phyloP scores from a whole-genome alignment of 2,888 invertebrate species.

The Nomada fabriciana region DNA sequence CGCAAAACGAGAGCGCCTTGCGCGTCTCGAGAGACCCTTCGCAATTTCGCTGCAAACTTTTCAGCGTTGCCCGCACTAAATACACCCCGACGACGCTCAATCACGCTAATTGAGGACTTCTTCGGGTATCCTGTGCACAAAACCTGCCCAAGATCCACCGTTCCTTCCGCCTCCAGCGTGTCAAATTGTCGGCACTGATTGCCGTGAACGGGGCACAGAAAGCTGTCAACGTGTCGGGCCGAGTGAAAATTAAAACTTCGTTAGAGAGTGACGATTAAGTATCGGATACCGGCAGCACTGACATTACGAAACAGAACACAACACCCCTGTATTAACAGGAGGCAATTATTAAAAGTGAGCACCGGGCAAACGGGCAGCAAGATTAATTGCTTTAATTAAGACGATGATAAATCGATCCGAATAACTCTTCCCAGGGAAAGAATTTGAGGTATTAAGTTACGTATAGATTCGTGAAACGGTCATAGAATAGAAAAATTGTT shows the following conservation, averaged over 20 bases:
- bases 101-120: slow-evolving; percentile 66
- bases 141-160: slow-evolving; percentile 37
- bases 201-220: slow-evolving; percentile 31
- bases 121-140: slow-evolving; percentile 30
- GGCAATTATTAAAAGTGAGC: slow-evolving; percentile 47
- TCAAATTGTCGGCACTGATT: slow-evolving; percentile 66
- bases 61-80: slow-evolving; percentile 45
- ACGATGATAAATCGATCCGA: slow-evolving; percentile 8
- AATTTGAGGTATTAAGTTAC: neutral
- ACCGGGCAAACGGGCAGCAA: slow-evolving; percentile 23
- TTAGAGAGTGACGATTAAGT: slow-evolving; percentile 46
- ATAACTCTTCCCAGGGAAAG: neutral
- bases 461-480: neutral
- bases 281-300: slow-evolving; percentile 33
- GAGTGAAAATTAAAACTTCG: slow-evolving; percentile 69
- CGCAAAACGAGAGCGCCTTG: slow-evolving; percentile 9
- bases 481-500: neutral
- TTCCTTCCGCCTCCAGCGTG: slow-evolving; percentile 3
- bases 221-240: slow-evolving; percentile 29
- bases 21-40: slow-evolving; percentile 13
- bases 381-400: slow-evolving; percentile 57
- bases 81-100: slow-evolving; percentile 56
- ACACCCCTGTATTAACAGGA: slow-evolving; percentile 39
- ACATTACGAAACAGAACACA: slow-evolving; percentile 46
- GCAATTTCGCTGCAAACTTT: slow-evolving; percentile 45